These are phyloP conservation scores for Ochropleura leucogaster DNA, from an alignment of 2,888 invertebrate genomes.

Conservation along the genomic window DNA sequence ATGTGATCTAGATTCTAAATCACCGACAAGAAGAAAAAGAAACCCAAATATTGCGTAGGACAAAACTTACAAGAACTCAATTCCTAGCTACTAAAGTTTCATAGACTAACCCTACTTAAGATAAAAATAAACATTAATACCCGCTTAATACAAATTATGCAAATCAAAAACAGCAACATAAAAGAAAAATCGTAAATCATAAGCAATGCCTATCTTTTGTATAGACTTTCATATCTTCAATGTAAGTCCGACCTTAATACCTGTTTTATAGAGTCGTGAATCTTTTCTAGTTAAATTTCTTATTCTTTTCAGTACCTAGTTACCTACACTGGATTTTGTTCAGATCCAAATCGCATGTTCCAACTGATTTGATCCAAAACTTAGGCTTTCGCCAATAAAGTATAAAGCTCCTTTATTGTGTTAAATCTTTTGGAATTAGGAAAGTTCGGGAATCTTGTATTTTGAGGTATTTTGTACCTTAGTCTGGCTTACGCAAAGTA, in stretches of 20 bases:
- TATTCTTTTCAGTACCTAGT: not conserved
- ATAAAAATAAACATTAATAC: not conserved
- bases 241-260: not conserved
- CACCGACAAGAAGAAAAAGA: not conserved
- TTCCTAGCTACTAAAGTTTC: not conserved
- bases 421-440: constrained; percentile 16
- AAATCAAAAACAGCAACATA: constrained; percentile 15
- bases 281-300: not conserved
- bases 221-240: not conserved
- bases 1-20: not conserved
- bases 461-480: not conserved
- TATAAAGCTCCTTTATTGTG: not conserved
- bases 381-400: constrained; percentile 9
- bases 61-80: not conserved
- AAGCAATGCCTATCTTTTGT: not conserved
- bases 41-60: not conserved
- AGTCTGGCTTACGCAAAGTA: not conserved
- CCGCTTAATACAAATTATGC: constrained; percentile 19
- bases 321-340: constrained; percentile 17
- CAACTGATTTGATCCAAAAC: constrained; percentile 8
- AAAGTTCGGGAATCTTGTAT: constrained; percentile 29
- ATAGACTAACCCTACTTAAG: not conserved
- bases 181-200: constrained; percentile 23
- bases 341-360: constrained; percentile 14
- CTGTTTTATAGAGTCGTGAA: not conserved